phyloP scores from a whole-genome alignment of 1,140 invertebrate genomes.

The Neodiprion virginianus region DNA sequence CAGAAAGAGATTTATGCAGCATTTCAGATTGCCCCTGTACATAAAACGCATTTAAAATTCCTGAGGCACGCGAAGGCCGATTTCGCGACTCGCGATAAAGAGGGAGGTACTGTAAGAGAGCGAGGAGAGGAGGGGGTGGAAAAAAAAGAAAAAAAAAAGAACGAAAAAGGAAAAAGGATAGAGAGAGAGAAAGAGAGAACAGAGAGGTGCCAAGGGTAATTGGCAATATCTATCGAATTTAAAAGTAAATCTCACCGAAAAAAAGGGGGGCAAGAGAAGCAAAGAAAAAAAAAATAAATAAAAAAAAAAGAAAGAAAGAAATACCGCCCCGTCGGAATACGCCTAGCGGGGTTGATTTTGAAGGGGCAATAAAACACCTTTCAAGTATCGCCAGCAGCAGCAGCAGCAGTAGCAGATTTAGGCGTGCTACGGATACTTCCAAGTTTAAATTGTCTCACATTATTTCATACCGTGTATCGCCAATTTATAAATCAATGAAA shows the following conservation, averaged over 20 bases:
- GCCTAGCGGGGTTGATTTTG: background rate
- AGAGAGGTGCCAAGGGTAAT: conserved; percentile 40
- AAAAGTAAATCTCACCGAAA: conserved; percentile 46
- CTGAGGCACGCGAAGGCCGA: conserved; percentile 26
- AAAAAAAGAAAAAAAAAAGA: background rate
- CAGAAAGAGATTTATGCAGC: conserved; percentile 7
- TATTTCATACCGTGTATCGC: no score
- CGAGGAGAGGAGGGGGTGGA: background rate
- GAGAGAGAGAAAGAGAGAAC: background rate
- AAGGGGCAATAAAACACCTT: conserved; percentile 25
- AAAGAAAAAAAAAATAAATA: conserved; percentile 1
- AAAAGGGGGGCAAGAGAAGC: conserved; percentile 8
- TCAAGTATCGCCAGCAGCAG: background rate
- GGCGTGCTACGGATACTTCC: no score
- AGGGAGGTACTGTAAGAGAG: background rate
- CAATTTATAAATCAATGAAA: background rate
- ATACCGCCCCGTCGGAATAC: background rate
- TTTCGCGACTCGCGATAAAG: conserved; percentile 29
- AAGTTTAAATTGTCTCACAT: no score
- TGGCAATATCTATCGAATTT: conserved; percentile 55
- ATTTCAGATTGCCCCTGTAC: conserved; percentile 22
- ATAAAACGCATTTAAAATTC: conserved; percentile 52
- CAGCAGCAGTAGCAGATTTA: background rate
- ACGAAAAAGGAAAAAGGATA: background rate
- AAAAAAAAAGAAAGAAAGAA: conserved; percentile 12